Evolutionary conservation across 2,888 invertebrate species (phyloP).

Genomic region (Amiota communis): DNA sequence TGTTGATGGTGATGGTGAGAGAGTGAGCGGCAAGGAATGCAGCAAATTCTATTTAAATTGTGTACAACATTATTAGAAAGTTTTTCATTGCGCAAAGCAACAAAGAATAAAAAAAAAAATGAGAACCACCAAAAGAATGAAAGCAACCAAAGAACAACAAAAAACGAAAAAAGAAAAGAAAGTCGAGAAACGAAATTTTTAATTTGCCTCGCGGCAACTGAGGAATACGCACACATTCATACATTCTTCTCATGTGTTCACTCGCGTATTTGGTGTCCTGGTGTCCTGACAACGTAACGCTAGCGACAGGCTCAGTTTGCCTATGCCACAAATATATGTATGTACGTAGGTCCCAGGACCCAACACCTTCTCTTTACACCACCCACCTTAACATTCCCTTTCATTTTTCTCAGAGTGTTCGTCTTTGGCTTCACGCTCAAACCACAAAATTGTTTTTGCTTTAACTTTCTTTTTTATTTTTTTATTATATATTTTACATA

Average conservation of each 20-base stretch:
- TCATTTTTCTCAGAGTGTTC: too few species aligned
- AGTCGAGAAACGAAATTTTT: slow-evolving; percentile 66
- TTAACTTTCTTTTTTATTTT: slow-evolving; percentile 7
- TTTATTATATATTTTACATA: too few species aligned
- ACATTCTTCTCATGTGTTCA: neutral
- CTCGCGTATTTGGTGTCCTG: slow-evolving; percentile 21
- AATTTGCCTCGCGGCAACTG: slow-evolving; percentile 62
- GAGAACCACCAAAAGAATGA: slow-evolving; percentile 39
- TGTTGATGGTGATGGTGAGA: neutral
- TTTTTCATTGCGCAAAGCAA: slow-evolving; percentile 58
- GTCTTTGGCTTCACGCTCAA: slow-evolving; percentile 3
- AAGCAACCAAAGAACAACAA: slow-evolving; percentile 45
- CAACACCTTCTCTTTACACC: too few species aligned
- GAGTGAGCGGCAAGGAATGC: slow-evolving; percentile 26
- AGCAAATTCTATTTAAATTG: slow-evolving; percentile 72
- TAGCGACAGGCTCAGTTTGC: neutral
- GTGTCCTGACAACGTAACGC: slow-evolving; percentile 50
- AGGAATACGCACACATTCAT: slow-evolving; percentile 29
- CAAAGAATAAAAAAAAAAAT: slow-evolving; percentile 35
- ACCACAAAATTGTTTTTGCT: slow-evolving; percentile 42
- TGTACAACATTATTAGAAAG: slow-evolving; percentile 72
- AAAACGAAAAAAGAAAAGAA: slow-evolving; percentile 34
- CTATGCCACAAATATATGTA: too few species aligned
- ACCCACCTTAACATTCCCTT: too few species aligned
- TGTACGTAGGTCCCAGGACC: too few species aligned